A percentile compares a stretch with the other conserved stretches of the same genome.
Conservation (phyloP, 2,888 invertebrate species). For the Yponomeuta plumbellus region DNA sequence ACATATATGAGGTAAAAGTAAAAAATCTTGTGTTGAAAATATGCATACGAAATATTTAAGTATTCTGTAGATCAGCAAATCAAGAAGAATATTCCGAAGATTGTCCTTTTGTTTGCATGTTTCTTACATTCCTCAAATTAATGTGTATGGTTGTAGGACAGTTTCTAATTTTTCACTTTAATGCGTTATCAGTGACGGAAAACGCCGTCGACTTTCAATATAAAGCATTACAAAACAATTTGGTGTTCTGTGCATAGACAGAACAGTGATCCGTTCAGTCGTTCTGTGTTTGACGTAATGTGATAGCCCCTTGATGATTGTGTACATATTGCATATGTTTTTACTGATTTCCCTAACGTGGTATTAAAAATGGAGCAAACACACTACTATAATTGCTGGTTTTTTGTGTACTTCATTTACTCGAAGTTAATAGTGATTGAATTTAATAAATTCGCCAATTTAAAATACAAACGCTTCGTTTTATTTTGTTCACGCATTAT, state of each 20-base stretch:
- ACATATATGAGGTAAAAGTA: too few species aligned
- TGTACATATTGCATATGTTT: slow-evolving; percentile 47
- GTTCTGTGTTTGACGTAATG: slow-evolving; percentile 31
- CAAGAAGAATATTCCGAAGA: too few species aligned
- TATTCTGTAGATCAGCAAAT: too few species aligned
- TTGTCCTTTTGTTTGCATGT: slow-evolving; percentile 2
- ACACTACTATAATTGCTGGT: slow-evolving; percentile 44
- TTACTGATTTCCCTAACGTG: slow-evolving; percentile 48
- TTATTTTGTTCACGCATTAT: slow-evolving; percentile 36
- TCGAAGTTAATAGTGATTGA: slow-evolving; percentile 71
- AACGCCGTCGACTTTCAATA: not conserved
- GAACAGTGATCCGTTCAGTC: not conserved
- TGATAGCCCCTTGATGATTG: slow-evolving; percentile 42
- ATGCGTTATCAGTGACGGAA: not conserved
- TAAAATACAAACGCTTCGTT: slow-evolving; percentile 39
- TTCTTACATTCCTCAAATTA: slow-evolving; percentile 7
- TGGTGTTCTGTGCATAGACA: not conserved
- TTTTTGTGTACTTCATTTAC: slow-evolving; percentile 67
- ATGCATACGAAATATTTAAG: too few species aligned
- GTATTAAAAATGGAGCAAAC: slow-evolving; percentile 33
- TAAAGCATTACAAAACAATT: not conserved
- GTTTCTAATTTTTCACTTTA: slow-evolving; percentile 5
- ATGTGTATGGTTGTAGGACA: slow-evolving; percentile 4
- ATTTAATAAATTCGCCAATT: slow-evolving; percentile 74
- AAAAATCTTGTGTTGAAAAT: too few species aligned